These are phyloP conservation scores for Tinea semifulvella DNA, from an alignment of 2,888 invertebrate species.

Conservation along the genomic window DNA sequence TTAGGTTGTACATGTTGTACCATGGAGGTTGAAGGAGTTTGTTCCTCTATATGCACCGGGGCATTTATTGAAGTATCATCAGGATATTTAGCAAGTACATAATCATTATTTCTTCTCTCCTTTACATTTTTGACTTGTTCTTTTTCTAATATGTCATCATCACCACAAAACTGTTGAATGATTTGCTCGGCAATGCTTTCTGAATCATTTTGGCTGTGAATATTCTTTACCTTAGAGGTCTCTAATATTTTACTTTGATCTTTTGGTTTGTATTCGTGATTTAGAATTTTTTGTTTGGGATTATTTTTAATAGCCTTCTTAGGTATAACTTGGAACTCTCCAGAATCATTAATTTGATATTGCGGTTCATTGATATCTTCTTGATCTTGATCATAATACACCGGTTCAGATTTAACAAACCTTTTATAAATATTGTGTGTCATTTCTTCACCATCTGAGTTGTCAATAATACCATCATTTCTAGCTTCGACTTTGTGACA, in stretches of 20 bases:
- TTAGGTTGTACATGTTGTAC: slow-evolving; percentile 29
- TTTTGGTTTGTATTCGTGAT: slow-evolving; percentile 32
- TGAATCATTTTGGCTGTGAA: not conserved
- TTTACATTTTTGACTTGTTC: too few relatives aligned
- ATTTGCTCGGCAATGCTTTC: not conserved
- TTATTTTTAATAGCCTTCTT: slow-evolving; percentile 17
- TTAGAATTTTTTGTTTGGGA: slow-evolving; percentile 48
- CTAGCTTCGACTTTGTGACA: slow-evolving; percentile 72
- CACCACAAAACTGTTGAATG: not conserved
- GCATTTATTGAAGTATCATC: not conserved
- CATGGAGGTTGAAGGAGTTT: not conserved
- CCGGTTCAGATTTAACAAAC: not conserved
- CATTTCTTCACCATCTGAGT: slow-evolving; percentile 48
- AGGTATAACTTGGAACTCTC: slow-evolving; percentile 15
- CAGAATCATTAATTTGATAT: slow-evolving; percentile 14
- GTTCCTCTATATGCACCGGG: not conserved
- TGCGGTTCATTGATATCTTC: too few relatives aligned
- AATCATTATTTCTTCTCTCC: too few relatives aligned
- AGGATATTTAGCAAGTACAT: not conserved
- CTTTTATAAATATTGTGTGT: not conserved
- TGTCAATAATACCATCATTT: slow-evolving; percentile 71
- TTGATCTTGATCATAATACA: slow-evolving; percentile 14
- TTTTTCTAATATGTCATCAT: not conserved
- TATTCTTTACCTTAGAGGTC: too few relatives aligned
- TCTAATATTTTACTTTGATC: not conserved